Percentiles rank a stretch among this genome's conserved stretches.
Conservation (phyloP, 1,140 invertebrate species). For the Adoxophyes honmai region DNA sequence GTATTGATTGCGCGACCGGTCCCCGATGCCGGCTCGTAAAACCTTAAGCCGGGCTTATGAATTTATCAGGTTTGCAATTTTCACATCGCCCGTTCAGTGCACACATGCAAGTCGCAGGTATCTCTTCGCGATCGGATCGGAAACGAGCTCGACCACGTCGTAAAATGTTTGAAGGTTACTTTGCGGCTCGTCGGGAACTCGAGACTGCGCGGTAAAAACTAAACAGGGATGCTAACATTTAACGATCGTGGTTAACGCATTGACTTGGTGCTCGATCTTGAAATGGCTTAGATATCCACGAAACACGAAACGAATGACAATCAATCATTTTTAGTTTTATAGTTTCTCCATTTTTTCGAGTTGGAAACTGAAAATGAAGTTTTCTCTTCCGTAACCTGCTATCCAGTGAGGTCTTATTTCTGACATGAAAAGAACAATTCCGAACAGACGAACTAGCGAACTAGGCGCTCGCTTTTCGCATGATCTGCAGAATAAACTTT, state of each 20-base stretch:
- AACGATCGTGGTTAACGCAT: too few relatives aligned
- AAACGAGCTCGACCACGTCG: slow-evolving; percentile 44
- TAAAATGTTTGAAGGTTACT: slow-evolving; percentile 34
- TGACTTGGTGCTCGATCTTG: too few relatives aligned
- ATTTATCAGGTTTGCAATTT: slow-evolving; percentile 46
- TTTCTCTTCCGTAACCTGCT: too few relatives aligned
- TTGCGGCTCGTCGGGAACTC: neutral
- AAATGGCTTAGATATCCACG: too few relatives aligned
- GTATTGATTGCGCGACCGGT: slow-evolving; percentile 61
- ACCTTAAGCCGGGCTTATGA: slow-evolving; percentile 39
- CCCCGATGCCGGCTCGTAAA: slow-evolving; percentile 21
- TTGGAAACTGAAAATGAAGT: too few relatives aligned
- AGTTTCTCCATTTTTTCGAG: too few relatives aligned
- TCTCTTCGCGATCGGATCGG: slow-evolving; percentile 34
- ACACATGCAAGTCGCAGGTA: slow-evolving; percentile 20
- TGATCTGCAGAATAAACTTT: slow-evolving; percentile 4
- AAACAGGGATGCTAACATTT: too few relatives aligned
- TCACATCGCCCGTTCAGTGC: slow-evolving; percentile 41
- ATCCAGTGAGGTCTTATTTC: too few relatives aligned
- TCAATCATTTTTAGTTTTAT: too few relatives aligned
- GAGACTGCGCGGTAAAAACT: too few relatives aligned
- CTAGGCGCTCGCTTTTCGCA: neutral
- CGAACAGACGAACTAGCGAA: neutral
- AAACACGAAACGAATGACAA: too few relatives aligned
- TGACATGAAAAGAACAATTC: too few relatives aligned